Percentiles rank a stretch among this genome's conserved stretches.
Conservation (phyloP, 1,140 invertebrate species). For the Sinella curviseta region DNA sequence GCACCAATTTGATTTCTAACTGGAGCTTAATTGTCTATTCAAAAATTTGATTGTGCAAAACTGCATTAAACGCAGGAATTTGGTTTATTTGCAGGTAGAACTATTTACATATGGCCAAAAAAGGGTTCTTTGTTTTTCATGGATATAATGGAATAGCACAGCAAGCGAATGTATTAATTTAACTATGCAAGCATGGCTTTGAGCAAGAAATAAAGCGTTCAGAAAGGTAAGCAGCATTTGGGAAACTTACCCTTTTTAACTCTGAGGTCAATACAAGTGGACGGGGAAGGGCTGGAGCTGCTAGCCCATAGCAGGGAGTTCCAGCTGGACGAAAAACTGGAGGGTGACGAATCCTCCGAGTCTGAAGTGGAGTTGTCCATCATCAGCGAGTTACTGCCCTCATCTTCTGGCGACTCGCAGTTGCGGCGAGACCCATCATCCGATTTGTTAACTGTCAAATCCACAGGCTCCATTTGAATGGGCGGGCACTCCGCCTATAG, state of each 20-base stretch:
- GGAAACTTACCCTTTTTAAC: constrained; percentile 46
- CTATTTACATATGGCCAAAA: no score
- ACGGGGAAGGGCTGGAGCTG: constrained; percentile 31
- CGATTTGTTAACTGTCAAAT: constrained; percentile 55
- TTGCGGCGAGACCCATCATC: constrained; percentile 42
- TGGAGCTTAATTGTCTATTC: no score
- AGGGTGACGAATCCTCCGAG: constrained; percentile 42
- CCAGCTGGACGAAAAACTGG: constrained; percentile 42
- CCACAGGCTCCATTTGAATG: constrained; percentile 57
- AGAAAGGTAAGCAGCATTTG: no score
- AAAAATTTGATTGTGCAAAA: no score
- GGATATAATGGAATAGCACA: no score
- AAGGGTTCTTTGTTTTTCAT: no score
- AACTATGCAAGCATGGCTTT: no score
- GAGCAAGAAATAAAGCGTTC: not conserved
- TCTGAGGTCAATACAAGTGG: constrained; percentile 45
- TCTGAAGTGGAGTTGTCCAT: constrained; percentile 36
- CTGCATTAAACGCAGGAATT: no score
- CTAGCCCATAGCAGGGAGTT: constrained; percentile 35
- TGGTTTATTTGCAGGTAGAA: no score
- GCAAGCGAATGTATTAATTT: no score
- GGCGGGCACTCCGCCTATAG: constrained; percentile 55
- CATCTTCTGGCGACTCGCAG: constrained; percentile 27
- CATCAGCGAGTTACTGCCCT: constrained; percentile 27
- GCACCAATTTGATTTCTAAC: no score